Percentiles rank a stretch among this genome's conserved stretches.
phyloP scores from a whole-genome alignment of 2,113 vertebrate species.

The Leptobrachium ailaonicum region DNA sequence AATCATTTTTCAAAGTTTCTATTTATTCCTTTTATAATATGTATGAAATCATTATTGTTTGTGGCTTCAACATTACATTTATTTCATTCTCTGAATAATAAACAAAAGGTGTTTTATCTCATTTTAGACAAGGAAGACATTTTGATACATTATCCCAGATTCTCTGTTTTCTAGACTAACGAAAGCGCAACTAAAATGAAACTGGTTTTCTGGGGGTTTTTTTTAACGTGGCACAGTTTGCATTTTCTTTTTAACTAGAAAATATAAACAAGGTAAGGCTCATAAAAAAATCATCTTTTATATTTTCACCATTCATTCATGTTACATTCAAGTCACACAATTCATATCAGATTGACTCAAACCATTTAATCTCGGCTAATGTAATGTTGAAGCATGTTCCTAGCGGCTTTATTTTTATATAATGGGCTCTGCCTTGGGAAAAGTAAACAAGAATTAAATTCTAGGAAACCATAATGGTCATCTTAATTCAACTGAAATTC shows the following conservation, averaged over 20 bases:
- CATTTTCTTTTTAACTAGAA: not conserved
- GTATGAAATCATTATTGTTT: no score
- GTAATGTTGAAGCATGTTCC: slow-evolving; percentile 23
- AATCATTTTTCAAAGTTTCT: no score
- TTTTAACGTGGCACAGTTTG: no score
- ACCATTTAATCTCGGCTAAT: slow-evolving; percentile 33
- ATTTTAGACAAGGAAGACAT: no score
- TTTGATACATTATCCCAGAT: no score
- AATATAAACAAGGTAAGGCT: not conserved
- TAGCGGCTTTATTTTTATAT: slow-evolving; percentile 7
- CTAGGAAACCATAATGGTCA: slow-evolving; percentile 6
- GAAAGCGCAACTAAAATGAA: no score
- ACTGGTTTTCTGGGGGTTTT: no score
- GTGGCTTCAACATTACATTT: no score
- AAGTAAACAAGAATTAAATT: slow-evolving; percentile 26
- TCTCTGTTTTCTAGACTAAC: no score
- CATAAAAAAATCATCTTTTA: not conserved
- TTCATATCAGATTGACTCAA: slow-evolving; percentile 2
- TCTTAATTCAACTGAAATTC: slow-evolving; percentile 19
- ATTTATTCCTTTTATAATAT: no score
- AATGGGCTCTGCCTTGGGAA: slow-evolving; percentile 20
- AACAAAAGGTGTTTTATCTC: no score
- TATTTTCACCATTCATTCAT: not conserved
- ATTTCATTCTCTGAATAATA: no score
- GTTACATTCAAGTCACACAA: not conserved